Evolutionary conservation across 2,113 vertebrate species (phyloP).

Genomic region (Melanerpes formicivorus): DNA sequence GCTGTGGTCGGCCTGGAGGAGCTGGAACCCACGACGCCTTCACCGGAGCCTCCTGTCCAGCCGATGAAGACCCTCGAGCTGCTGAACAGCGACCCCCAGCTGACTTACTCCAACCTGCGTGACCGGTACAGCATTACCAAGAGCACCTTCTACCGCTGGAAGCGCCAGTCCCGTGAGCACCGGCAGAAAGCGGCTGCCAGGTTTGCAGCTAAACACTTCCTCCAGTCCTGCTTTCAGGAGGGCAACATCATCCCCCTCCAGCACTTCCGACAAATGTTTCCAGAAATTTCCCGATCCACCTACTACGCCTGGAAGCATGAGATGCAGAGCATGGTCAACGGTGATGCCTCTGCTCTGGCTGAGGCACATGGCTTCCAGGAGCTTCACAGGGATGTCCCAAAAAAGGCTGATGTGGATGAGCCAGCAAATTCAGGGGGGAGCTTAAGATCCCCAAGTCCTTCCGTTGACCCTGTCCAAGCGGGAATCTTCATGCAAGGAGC

Average conservation of each 20-base stretch:
- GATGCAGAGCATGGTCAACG: slow-evolving; percentile 74
- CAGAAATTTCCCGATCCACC: slow-evolving; percentile 92
- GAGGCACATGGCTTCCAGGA: slow-evolving; percentile 16
- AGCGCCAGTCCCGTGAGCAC: slow-evolving; percentile 89
- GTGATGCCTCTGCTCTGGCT: slow-evolving; percentile 58
- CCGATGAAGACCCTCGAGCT: slow-evolving; percentile 78
- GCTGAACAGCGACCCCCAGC: slow-evolving; percentile 76
- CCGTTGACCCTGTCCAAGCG: slow-evolving; percentile 29
- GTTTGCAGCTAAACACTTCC: slow-evolving; percentile 93
- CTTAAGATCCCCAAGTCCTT: not conserved
- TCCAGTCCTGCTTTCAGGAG: slow-evolving; percentile 87
- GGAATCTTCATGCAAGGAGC: slow-evolving; percentile 89
- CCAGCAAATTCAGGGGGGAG: not conserved
- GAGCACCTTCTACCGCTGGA: slow-evolving; percentile 95
- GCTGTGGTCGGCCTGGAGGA: slow-evolving; percentile 84
- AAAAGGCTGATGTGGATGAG: slow-evolving; percentile 21
- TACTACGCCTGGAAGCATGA: slow-evolving; percentile 98
- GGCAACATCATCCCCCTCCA: slow-evolving; percentile 89
- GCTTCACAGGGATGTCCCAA: slow-evolving; percentile 7
- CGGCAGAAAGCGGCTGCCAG: slow-evolving; percentile 87
- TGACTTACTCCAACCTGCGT: slow-evolving; percentile 86
- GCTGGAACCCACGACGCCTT: slow-evolving; percentile 65
- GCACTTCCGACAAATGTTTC: slow-evolving; percentile 91
- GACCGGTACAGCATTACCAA: slow-evolving; percentile 91
- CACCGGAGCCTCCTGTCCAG: slow-evolving; percentile 47